Evolutionary conservation across 2,113 vertebrate genomes (phyloP), one percentile per base, ranked within the genome.

Genomic region (Elaphurus davidianus): DNA sequence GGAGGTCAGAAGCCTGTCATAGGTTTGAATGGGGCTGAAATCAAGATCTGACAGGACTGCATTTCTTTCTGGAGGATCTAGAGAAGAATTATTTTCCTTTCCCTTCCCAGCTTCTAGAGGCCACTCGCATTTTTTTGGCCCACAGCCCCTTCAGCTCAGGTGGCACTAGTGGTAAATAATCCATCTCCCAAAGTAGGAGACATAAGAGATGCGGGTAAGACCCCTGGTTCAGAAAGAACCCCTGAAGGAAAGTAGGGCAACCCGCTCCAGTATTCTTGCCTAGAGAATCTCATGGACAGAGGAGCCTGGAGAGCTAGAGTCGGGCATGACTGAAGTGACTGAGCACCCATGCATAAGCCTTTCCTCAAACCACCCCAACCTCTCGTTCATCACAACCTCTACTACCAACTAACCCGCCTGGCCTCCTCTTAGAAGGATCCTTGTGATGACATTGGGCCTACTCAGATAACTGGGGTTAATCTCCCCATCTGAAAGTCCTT

Each of bases 301-400:
- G 36, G 71, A 76, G 71, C 23, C 71, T 14, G 36, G 36, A 43
- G 71, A 23, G 71, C 71, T 27, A 3, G 36, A 76, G 71, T 7
- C 3, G 0, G 40, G 12, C 71, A 25, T 14, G 40, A 43, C 40
- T 76, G 11, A 76, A 76, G 71, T 0, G 0, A 76, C 71, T 76
- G 21, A 76, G 12, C 6, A 1, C 25, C 10, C 67, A 6, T 2
- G n/a, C 36, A 43, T 0, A 3, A 43, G 1, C 23, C 76, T 15
- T 79, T 79, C 14, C 36, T 45, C 91, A n/a, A 21, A n/a, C 27
- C 6, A 7, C 1, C 54, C 59, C 62, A 67, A 33, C 12, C 36
- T 84, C 17, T 55, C 71, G 54, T 36, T 81, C 55, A 10, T 92
- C 36, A 45, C 47, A 64, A 52, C 27, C 25, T 92, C 47, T 55